Percentiles rank a stretch among this genome's conserved stretches.
phyloP scores from a whole-genome alignment of 2,797 vertebrate genomes.

The Sus cebifrons region DNA sequence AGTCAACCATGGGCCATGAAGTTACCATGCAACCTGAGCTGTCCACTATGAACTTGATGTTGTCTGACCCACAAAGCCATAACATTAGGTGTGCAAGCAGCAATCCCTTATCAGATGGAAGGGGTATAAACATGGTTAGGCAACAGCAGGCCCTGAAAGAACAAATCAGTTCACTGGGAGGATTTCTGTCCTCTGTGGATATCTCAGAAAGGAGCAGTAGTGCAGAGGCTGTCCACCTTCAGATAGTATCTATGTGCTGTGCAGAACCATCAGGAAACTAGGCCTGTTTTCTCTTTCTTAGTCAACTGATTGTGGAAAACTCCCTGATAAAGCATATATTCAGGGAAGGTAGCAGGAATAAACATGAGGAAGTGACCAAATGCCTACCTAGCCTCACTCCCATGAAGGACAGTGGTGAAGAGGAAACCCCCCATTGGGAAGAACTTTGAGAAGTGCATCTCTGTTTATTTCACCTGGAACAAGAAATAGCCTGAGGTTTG shows the following conservation, averaged over 20 bases:
- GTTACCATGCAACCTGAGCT: background rate
- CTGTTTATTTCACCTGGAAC: background rate
- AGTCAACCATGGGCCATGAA: background rate
- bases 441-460: background rate
- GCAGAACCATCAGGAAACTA: background rate
- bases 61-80: background rate
- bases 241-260: too few relatives aligned
- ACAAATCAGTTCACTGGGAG: background rate
- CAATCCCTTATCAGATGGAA: background rate
- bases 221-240: background rate
- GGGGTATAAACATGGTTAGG: too few relatives aligned
- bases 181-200: background rate
- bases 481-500: background rate
- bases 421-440: background rate
- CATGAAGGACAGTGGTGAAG: background rate
- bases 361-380: background rate
- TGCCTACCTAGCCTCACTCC: background rate
- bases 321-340: background rate
- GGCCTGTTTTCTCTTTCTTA: background rate
- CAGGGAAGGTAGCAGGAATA: background rate
- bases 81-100: background rate
- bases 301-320: background rate
- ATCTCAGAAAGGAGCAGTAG: background rate
- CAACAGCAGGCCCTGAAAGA: background rate
- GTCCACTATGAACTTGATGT: background rate